Conservation (phyloP, 2,888 invertebrate species). For the Pterostichus niger region DNA sequence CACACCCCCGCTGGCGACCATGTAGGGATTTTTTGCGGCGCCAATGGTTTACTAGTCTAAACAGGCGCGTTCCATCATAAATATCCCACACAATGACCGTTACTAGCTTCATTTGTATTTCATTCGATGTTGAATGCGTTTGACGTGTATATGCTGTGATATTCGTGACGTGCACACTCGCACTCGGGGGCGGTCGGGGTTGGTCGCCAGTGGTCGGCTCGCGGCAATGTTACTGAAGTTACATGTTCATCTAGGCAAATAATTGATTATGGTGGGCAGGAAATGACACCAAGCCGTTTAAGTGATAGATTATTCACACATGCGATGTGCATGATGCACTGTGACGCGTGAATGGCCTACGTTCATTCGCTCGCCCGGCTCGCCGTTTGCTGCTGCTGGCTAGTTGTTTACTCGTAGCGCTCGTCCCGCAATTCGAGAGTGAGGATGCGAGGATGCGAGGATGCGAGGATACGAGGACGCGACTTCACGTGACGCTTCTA, state of each 20-base stretch:
- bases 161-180: constrained; percentile 51
- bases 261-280: constrained; percentile 77
- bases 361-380: neutral
- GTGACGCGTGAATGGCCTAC: constrained; percentile 42
- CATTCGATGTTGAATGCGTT: constrained; percentile 64
- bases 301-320: constrained; percentile 67
- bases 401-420: neutral
- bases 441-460: neutral
- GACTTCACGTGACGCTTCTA: constrained; percentile 52
- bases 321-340: constrained; percentile 59
- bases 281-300: constrained; percentile 72
- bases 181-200: constrained; percentile 22
- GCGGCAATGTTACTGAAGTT: constrained; percentile 75
- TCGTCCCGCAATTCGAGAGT: constrained; percentile 26
- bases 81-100: constrained; percentile 64
- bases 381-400: no score
- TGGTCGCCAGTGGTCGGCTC: constrained; percentile 25
- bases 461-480: neutral
- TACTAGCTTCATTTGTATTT: constrained; percentile 66
- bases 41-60: constrained; percentile 65
- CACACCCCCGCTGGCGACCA: constrained; percentile 46
- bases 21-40: constrained; percentile 58
- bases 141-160: constrained; percentile 66
- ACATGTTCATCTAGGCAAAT: constrained; percentile 77
- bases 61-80: constrained; percentile 65